Percentiles rank a stretch among this genome's conserved stretches.
Evolutionary conservation across 2,888 invertebrate genomes (phyloP).

Genomic region (Crossocerus cetratus): DNA sequence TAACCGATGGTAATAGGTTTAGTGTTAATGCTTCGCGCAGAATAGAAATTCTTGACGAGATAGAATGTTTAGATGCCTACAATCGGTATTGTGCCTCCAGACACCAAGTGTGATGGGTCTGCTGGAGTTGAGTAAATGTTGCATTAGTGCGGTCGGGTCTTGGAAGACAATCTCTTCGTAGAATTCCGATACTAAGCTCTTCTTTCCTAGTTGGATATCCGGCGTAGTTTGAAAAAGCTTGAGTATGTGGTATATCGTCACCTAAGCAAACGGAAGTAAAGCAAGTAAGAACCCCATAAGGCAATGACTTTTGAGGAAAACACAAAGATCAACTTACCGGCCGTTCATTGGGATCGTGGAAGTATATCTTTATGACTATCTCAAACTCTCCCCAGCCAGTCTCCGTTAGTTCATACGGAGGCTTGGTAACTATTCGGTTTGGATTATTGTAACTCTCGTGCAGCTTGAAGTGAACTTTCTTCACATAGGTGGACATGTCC

Average conservation of each 20-base stretch:
- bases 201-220: constrained; percentile 79
- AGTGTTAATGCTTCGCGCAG: too few species aligned
- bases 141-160: constrained; percentile 93
- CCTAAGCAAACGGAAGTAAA: constrained; percentile 80
- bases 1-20: too few species aligned
- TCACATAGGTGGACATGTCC: constrained; percentile 95
- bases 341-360: constrained; percentile 96
- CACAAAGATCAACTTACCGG: constrained; percentile 82
- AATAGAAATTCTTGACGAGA: too few species aligned
- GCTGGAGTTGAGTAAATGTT: constrained; percentile 88
- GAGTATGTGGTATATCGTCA: constrained; percentile 95
- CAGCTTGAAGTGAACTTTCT: constrained; percentile 97
- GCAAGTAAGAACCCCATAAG: too few species aligned
- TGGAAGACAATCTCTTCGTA: constrained; percentile 98
- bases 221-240: constrained; percentile 92
- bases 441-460: constrained; percentile 98
- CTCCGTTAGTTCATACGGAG: constrained; percentile 98
- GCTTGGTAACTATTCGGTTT: constrained; percentile 94
- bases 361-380: constrained; percentile 97
- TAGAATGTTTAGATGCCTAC: too few species aligned
- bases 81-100: constrained; percentile 93
- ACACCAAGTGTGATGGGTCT: constrained; percentile 85
- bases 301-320: too few species aligned
- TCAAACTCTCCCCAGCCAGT: constrained; percentile 99
- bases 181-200: constrained; percentile 91